A percentile compares a stretch with the other conserved stretches of the same genome.
Evolutionary conservation across 2,888 invertebrate genomes (phyloP).

Genomic region (Ctena decussata): DNA sequence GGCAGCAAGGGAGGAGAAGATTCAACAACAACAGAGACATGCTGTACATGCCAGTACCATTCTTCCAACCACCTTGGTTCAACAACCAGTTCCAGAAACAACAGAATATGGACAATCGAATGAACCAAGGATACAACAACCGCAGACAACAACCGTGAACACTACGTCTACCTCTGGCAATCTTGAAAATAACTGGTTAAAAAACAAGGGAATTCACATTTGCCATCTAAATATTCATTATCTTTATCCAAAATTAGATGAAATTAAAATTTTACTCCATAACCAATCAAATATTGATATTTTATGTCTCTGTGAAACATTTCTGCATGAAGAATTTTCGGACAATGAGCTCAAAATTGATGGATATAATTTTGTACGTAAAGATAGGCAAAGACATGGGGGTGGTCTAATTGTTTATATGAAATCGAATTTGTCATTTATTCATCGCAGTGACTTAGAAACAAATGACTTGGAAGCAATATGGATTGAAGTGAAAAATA

Average conservation of each 20-base stretch:
- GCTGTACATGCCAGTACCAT: not conserved
- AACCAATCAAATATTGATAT: too few relatives aligned
- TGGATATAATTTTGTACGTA: not conserved
- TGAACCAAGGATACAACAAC: not conserved
- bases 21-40: not conserved
- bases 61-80: not conserved
- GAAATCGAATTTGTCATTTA: not conserved
- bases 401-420: not conserved
- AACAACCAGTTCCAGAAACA: not conserved
- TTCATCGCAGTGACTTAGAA: not conserved
- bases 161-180: not conserved
- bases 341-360: not conserved
- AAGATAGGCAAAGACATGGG: not conserved
- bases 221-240: not conserved
- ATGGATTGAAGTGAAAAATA: too few relatives aligned
- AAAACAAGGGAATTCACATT: not conserved
- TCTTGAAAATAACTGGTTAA: too few relatives aligned
- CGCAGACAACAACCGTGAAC: not conserved
- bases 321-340: not conserved
- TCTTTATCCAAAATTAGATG: slow-evolving; percentile 7
- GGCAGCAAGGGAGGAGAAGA: not conserved
- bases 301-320: not conserved
- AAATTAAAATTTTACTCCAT: not conserved
- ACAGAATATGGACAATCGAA: not conserved
- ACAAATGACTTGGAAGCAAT: too few relatives aligned